phyloP scores from a whole-genome alignment of 2,888 invertebrate genomes.

The Netelia virgata region DNA sequence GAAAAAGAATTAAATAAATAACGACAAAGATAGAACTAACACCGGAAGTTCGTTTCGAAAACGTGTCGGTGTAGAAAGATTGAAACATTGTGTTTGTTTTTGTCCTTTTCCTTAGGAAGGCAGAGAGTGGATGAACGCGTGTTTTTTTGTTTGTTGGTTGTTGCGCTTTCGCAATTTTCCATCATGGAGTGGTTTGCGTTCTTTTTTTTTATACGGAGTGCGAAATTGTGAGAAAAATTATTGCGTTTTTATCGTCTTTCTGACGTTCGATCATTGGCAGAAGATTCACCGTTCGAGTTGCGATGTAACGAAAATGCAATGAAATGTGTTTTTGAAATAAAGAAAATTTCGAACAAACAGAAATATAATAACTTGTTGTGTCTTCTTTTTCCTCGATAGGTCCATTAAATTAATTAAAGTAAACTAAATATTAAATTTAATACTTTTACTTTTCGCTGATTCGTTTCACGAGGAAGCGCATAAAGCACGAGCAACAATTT shows the following conservation, averaged over 20 bases:
- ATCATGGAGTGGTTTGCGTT: constrained; percentile 15
- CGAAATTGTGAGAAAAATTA: constrained; percentile 20
- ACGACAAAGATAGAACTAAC: not conserved
- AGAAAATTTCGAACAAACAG: no score
- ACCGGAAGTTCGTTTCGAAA: not conserved
- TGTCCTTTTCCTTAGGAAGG: constrained; percentile 74
- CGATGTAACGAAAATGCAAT: constrained; percentile 12
- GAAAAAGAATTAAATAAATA: not conserved
- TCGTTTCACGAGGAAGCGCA: no score
- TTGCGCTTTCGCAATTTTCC: constrained; percentile 63
- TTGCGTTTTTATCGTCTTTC: not conserved
- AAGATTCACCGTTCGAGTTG: not conserved
- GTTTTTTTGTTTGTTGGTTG: constrained; percentile 67
- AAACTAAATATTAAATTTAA: no score
- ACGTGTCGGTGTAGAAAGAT: not conserved
- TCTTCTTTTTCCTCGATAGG: no score
- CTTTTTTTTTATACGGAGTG: not conserved
- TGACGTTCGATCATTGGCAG: constrained; percentile 56
- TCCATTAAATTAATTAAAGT: no score
- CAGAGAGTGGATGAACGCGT: constrained; percentile 80
- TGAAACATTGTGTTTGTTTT: not conserved
- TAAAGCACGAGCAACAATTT: no score
- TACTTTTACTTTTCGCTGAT: no score
- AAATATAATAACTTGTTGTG: no score
- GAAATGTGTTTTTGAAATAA: not conserved